Conservation (phyloP, 64 coral and sea anemone genomes). For the Anthopleura sola region DNA sequence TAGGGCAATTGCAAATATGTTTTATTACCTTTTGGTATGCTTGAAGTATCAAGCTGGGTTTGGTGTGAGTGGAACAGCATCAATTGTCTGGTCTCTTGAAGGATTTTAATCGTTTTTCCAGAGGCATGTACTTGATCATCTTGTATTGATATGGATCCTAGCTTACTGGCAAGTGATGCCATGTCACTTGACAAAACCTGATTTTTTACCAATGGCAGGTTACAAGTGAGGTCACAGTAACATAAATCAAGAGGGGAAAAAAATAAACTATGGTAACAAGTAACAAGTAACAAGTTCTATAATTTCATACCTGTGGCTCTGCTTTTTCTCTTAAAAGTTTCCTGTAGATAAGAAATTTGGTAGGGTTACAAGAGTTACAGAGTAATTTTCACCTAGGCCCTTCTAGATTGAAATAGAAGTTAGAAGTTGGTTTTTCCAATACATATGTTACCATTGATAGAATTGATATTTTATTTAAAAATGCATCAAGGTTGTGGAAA, state of each 20-base stretch:
- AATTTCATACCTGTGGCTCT: not conserved
- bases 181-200: not conserved
- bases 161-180: constrained; percentile 8
- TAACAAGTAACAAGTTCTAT: not conserved
- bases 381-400: too few relatives aligned
- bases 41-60: not conserved
- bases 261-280: not conserved
- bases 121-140: not conserved
- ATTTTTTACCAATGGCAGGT: not conserved
- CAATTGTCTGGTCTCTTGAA: not conserved
- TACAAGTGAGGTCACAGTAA: not conserved
- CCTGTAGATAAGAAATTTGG: not conserved
- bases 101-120: not conserved
- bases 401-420: too few relatives aligned
- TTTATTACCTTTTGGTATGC: constrained; percentile 12
- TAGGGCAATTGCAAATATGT: too few relatives aligned
- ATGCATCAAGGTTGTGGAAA: too few relatives aligned
- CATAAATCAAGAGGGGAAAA: not conserved
- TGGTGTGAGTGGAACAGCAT: constrained; percentile 3
- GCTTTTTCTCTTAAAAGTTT: not conserved
- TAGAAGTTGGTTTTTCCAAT: too few relatives aligned
- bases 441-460: too few relatives aligned
- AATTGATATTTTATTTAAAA: too few relatives aligned
- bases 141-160: not conserved
- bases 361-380: not conserved